Base-by-base conservation (phyloP, 2,113 vertebrate genomes). In the Cichladusa arquata region DNA sequence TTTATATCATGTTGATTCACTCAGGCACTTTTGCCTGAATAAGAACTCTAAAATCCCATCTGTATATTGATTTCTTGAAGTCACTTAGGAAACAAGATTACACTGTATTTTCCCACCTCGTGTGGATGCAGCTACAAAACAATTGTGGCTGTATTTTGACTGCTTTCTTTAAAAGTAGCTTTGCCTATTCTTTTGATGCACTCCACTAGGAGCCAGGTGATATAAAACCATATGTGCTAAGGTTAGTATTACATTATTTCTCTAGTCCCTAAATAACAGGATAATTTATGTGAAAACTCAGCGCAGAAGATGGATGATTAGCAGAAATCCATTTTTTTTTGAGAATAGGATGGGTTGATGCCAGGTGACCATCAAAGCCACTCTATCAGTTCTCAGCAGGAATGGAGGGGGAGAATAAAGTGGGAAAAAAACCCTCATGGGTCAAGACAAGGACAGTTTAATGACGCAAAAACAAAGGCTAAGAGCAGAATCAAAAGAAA, bases 221-320 rank as follows among this genome's bases (percentile, higher is more conserved):
- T 44, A 6, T 23, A 51, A 54, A 73, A 29, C 6, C 5, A 9
- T 18, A 36, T 19, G 3, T 4, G 3, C 38, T 19, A 10, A 34
- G 42, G 64, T 33, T 31, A 48, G 17, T 10, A 5, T 29, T 28
- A 12, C 16, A 48, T 62, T 1, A 0, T 38, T 79, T 31, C 44
- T 47, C 12, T 40, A 5, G 58, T 17, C 20, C 25, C 11, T 45
- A 19, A 40, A 14, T 31, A 56, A 25, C 26, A 17, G 48, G 26
- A 8, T 64, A 36, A 80, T 13, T 65, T 36, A 19, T 4, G 62
- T 40, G 31, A 47, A 72, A 54, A n/a, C 5, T 53, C 7, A 11
- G 31, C 0, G 0, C 13, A 28, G 64, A 61, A 64, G 44, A 25
- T 1, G 10, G 31, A 33, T 8, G 19, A 9, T 28, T 9, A 11